Evolutionary conservation across 2,797 vertebrate genomes (phyloP), one percentile per base, ranked within the genome.

Genomic region (Acestrorhynchus altus): DNA sequence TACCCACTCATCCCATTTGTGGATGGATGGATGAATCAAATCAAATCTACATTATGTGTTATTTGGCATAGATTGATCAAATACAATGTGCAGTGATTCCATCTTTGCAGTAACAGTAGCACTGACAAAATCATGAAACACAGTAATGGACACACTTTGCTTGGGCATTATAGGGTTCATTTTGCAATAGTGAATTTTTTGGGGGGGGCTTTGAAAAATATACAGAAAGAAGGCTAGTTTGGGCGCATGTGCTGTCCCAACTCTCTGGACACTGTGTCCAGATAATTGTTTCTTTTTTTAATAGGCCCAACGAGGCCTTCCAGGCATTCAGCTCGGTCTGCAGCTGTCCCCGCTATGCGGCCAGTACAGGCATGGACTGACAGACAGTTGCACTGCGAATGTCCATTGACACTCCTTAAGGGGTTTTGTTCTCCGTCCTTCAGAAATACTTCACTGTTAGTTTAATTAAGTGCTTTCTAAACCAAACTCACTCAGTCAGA

Each of bases 261-360:
- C 39, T 63, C 49, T 61, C 74, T 71, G 84, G 88, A 85, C 85
- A 87, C 84, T 49, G 86, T 86, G 86, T 89, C 86, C 85, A 83
- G 88, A 92, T 94, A 94, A 94, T 93, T 94, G 88, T 93, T 93
- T 94, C 86, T 81, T 90, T 91, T 92, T 93, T 91, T 90, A 90
- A 92, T 89, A 88, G 88, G 84, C 84, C 88, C 87, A 84, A 86
- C 79, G 87, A 91, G 92, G 91, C 91, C 87, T 89, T 87, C 80
- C 84, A 90, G 90, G 87, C 86, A 91, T 91, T 86, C 79, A 82
- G 77, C 81, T 89, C 81, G 84, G 89, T 80, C 81, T 83, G 89
- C 93, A 94, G 94, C 92, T 94, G 92, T 94, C 86, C 59, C 75
- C 88, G 88, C 79, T 90, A 88, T 91, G 90, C 84, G 87, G 84